Percentiles rank a stretch among this genome's conserved stretches.
phyloP scores from a whole-genome alignment of 2,888 invertebrate species.

The Sminthurides aquaticus region DNA sequence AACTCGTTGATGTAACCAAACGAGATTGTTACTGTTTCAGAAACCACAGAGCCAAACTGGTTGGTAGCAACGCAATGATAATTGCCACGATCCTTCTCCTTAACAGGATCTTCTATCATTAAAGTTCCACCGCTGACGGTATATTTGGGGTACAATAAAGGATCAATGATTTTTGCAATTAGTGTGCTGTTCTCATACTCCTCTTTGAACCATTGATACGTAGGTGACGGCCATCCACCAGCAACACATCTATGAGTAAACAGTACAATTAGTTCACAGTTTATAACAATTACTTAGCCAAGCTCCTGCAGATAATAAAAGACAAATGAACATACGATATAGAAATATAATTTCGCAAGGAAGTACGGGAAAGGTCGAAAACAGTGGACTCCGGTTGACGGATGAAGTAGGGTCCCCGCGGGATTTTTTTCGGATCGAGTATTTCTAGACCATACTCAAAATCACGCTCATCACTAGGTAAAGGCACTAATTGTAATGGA shows the following conservation, averaged over 20 bases:
- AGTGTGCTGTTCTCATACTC: constrained; percentile 72
- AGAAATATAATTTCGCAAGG: constrained; percentile 64
- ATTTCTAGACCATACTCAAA: constrained; percentile 80
- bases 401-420: constrained; percentile 80
- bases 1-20: constrained; percentile 87
- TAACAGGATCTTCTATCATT: constrained; percentile 77
- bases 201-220: constrained; percentile 83
- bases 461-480: constrained; percentile 61
- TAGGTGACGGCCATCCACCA: constrained; percentile 80
- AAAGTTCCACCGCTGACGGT: constrained; percentile 86
- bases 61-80: constrained; percentile 92
- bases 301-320: no score
- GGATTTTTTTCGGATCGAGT: constrained; percentile 69
- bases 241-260: constrained; percentile 63
- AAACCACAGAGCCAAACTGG: constrained; percentile 76
- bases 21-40: constrained; percentile 76
- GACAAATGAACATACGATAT: constrained; percentile 54
- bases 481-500: constrained; percentile 62
- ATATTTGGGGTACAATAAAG: constrained; percentile 59
- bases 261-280: neutral
- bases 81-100: constrained; percentile 65
- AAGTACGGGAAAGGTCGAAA: constrained; percentile 68
- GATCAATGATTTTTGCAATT: constrained; percentile 66
- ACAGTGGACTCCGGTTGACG: constrained; percentile 75
- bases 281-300: no score